Evolutionary conservation across 2,113 vertebrate genomes (phyloP).

Genomic region (Ivindomyrus marchei): DNA sequence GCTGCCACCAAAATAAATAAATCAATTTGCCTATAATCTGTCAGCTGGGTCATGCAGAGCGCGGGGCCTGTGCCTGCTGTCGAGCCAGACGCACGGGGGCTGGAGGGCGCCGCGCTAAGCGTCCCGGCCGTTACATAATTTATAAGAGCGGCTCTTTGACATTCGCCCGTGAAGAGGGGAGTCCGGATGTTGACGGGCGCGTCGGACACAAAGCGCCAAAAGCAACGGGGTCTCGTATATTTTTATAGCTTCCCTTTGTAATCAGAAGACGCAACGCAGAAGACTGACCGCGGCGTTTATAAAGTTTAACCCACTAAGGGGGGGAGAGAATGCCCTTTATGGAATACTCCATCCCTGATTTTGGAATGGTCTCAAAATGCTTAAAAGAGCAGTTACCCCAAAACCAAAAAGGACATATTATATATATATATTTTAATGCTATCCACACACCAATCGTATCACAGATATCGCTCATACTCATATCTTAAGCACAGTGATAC

Average conservation of each 20-base stretch:
- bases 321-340: background rate
- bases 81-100: background rate
- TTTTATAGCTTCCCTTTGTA: background rate
- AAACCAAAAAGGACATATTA: background rate
- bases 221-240: background rate
- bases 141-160: constrained; percentile 7
- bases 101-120: background rate
- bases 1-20: background rate
- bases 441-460: background rate
- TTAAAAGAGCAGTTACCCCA: background rate
- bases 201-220: background rate
- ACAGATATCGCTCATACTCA: background rate
- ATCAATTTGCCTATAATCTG: constrained; percentile 7
- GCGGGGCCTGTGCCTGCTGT: background rate
- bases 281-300: background rate
- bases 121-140: background rate
- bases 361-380: background rate
- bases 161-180: background rate
- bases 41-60: background rate
- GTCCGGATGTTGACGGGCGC: background rate
- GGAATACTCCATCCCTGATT: background rate
- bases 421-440: background rate
- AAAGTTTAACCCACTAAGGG: background rate
- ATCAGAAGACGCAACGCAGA: background rate
- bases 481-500: background rate